phyloP scores from a whole-genome alignment of 2,888 invertebrate species.

The Diarsia mendica region DNA sequence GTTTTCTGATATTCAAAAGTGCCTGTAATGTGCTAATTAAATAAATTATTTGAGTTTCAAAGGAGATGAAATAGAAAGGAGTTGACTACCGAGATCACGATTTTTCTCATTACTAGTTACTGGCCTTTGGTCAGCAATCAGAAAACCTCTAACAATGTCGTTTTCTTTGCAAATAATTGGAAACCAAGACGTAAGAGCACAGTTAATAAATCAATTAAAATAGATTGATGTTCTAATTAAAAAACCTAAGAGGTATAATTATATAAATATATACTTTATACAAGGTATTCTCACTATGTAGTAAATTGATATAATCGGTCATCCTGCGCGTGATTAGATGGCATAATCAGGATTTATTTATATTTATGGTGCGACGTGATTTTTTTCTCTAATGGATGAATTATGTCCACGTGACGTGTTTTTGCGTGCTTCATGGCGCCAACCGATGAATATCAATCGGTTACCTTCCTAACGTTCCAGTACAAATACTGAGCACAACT shows the following conservation, averaged over 20 bases:
- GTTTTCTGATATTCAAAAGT: too few relatives aligned
- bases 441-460: slow-evolving; percentile 30
- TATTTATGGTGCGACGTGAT: slow-evolving; percentile 24
- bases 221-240: slow-evolving; percentile 42
- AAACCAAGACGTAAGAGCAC: not conserved
- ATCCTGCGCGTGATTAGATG: slow-evolving; percentile 36
- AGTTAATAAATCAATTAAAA: slow-evolving; percentile 46
- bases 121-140: not conserved
- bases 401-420: slow-evolving; percentile 31
- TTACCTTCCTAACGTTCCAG: slow-evolving; percentile 6
- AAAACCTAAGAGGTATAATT: slow-evolving; percentile 24
- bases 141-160: not conserved
- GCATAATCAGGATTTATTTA: slow-evolving; percentile 32
- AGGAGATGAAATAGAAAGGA: too few relatives aligned
- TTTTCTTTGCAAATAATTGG: not conserved
- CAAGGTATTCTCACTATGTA: slow-evolving; percentile 35
- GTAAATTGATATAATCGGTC: slow-evolving; percentile 50
- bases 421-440: slow-evolving; percentile 34
- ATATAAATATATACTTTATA: slow-evolving; percentile 33
- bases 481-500: not conserved
- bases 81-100: too few relatives aligned
- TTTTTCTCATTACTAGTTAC: too few relatives aligned
- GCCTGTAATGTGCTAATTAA: too few relatives aligned
- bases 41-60: too few relatives aligned
- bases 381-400: slow-evolving; percentile 40